These are phyloP conservation scores for Amiota communis DNA, from an alignment of 2,888 invertebrate species.

Conservation along the genomic window DNA sequence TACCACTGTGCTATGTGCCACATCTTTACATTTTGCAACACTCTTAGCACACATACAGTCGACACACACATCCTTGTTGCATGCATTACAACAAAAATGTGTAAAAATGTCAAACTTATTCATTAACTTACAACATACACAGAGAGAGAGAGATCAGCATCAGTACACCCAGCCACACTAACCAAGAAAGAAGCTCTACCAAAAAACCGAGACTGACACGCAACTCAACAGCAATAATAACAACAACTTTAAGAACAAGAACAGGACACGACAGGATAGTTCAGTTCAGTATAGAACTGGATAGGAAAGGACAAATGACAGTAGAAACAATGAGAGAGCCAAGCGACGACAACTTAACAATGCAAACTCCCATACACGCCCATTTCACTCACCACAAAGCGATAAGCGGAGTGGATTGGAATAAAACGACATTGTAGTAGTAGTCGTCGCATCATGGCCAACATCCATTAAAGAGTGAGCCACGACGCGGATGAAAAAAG, in stretches of 20 bases:
- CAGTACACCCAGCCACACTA: neutral
- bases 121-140: slow-evolving; percentile 20
- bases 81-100: slow-evolving; percentile 16
- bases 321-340: slow-evolving; percentile 7
- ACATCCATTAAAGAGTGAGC: slow-evolving; percentile 16
- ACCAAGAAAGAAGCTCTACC: slow-evolving; percentile 41
- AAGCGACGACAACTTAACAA: neutral
- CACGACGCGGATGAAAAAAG: neutral
- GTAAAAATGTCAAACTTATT: slow-evolving; percentile 30
- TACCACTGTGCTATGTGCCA: neutral
- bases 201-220: slow-evolving; percentile 24
- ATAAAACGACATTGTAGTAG: too few species aligned
- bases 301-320: neutral
- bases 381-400: neutral
- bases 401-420: too few species aligned
- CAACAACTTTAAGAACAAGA: slow-evolving; percentile 32
- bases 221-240: slow-evolving; percentile 34
- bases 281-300: neutral
- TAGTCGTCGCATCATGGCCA: neutral
- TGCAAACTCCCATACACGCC: slow-evolving; percentile 4
- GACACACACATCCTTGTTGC: slow-evolving; percentile 3
- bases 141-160: neutral
- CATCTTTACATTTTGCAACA: neutral
- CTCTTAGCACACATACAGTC: neutral
- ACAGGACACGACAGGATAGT: slow-evolving; percentile 19